phyloP scores from a whole-genome alignment of 1,140 invertebrate species.

The Hycleus phaleratus region DNA sequence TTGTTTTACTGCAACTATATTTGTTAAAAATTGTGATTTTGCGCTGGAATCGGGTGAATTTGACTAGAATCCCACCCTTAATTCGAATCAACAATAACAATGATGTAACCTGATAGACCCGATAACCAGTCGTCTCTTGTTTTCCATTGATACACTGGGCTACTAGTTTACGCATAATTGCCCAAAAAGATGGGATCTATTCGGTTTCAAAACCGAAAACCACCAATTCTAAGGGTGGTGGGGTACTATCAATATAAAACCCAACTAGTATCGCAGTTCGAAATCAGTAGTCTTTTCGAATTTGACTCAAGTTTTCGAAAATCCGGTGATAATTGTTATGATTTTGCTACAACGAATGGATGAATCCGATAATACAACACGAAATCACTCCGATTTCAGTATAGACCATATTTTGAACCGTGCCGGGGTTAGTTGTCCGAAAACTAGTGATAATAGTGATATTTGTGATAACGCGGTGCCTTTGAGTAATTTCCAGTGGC shows the following conservation, averaged over 20 bases:
- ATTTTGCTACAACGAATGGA: no score
- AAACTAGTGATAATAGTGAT: slow-evolving; percentile 1
- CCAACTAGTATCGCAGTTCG: not conserved
- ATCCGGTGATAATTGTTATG: not conserved
- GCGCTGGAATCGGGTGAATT: no score
- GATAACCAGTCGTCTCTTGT: slow-evolving; percentile 5
- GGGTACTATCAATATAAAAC: slow-evolving; percentile 19
- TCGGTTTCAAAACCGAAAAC: not conserved
- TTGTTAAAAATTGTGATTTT: no score
- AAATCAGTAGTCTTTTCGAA: slow-evolving; percentile 12
- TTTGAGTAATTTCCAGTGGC: slow-evolving; percentile 46
- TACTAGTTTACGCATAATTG: slow-evolving; percentile 35
- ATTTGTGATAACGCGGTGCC: not conserved
- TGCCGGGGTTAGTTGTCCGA: slow-evolving; percentile 28
- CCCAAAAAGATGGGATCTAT: slow-evolving; percentile 16
- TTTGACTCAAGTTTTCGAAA: not conserved
- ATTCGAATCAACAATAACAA: not conserved
- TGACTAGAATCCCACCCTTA: not conserved
- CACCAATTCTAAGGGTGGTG: slow-evolving; percentile 6
- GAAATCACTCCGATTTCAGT: slow-evolving; percentile 42
- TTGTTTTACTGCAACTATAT: no score
- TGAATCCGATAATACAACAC: not conserved
- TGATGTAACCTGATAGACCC: not conserved
- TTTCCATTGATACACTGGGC: slow-evolving; percentile 5
- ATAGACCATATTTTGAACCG: slow-evolving; percentile 47